Conservation (phyloP, 2,113 vertebrate species). For the Coptodon rendalli region DNA sequence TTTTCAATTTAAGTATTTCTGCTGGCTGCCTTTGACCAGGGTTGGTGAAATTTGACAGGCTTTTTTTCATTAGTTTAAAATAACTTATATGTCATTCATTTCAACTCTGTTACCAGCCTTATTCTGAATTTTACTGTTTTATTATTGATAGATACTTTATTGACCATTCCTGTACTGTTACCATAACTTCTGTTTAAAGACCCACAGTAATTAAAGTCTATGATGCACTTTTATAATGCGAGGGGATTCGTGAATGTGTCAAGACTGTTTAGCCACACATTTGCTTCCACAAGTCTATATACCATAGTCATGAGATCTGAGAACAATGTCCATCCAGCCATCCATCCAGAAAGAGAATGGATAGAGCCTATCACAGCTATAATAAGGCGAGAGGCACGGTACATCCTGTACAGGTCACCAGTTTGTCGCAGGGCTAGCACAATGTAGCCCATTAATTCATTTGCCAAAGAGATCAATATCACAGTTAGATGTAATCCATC, state of each 20-base stretch:
- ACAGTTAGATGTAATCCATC: not conserved
- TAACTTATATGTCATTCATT: not conserved
- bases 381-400: rapidly evolving
- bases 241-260: not conserved
- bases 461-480: conserved; percentile 1
- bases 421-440: not conserved
- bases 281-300: not conserved
- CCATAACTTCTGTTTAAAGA: not conserved
- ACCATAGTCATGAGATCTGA: conserved; percentile 7
- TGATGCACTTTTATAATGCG: not conserved
- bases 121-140: not conserved
- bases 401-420: not conserved
- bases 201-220: not conserved
- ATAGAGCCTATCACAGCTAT: not conserved
- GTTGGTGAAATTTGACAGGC: not conserved
- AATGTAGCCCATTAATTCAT: not conserved
- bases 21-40: not conserved
- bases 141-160: not conserved
- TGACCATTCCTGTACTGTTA: not conserved
- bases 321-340: not conserved
- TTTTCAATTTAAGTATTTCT: not conserved
- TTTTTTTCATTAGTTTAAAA: not conserved
- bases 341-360: not conserved
- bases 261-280: not conserved
- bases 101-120: not conserved